A percentile compares a stretch with the other conserved stretches of the same genome.
Conservation (phyloP, 2,888 invertebrate species). For the Luperina nickerlii region DNA sequence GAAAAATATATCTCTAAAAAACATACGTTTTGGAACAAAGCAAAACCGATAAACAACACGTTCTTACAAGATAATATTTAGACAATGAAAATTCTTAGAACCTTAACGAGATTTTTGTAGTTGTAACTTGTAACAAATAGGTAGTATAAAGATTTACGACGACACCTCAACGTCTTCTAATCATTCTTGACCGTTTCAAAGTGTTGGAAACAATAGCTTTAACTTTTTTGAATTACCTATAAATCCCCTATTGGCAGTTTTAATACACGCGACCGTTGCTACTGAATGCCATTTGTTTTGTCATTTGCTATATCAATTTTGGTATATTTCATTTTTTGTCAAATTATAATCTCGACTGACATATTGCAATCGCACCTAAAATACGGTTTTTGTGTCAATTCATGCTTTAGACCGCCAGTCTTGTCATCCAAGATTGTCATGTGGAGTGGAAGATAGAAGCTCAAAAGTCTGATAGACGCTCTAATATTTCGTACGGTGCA, state of each 20-base stretch:
- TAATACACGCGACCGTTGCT: background rate
- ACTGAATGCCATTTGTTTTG: constrained; percentile 1
- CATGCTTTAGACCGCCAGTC: background rate
- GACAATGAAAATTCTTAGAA: constrained; percentile 24
- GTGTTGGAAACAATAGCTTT: constrained; percentile 31
- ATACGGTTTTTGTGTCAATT: background rate
- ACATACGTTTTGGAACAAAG: background rate
- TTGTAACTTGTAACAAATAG: constrained; percentile 35
- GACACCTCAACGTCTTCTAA: constrained; percentile 9
- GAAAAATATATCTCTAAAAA: background rate
- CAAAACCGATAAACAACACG: background rate
- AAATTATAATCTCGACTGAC: background rate
- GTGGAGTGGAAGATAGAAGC: background rate
- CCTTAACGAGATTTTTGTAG: background rate
- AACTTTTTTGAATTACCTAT: constrained; percentile 37
- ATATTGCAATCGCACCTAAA: background rate
- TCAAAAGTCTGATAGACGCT: background rate
- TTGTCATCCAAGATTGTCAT: background rate
- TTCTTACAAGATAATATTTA: constrained; percentile 1
- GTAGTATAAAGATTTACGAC: constrained; percentile 23
- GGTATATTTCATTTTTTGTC: constrained; percentile 5
- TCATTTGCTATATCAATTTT: background rate
- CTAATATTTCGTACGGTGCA: background rate
- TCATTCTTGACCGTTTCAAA: constrained; percentile 15
- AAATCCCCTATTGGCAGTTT: constrained; percentile 23